Evolutionary conservation across 2,113 vertebrate genomes (phyloP).

Genomic region (Nycticorax nycticorax): DNA sequence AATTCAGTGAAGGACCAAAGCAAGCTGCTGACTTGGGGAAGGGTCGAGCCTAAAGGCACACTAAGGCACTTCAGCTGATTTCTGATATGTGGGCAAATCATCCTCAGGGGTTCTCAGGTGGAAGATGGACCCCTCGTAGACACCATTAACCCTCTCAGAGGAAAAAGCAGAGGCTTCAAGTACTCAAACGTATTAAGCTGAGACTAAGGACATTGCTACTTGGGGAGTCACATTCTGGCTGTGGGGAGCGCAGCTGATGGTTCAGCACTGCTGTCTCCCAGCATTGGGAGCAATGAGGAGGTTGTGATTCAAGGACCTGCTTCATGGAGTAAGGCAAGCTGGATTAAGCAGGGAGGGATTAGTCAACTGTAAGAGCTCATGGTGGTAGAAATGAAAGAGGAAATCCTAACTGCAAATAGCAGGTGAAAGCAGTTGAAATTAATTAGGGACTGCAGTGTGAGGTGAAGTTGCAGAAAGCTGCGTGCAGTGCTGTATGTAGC

Average conservation of each 20-base stretch:
- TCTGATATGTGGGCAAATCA: neutral
- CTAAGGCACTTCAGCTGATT: neutral
- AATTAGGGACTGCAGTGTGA: neutral
- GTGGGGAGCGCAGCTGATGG: neutral
- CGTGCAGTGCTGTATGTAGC: neutral
- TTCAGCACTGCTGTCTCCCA: neutral
- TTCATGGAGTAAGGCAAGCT: neutral
- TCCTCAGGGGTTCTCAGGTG: neutral
- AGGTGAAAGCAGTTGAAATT: neutral
- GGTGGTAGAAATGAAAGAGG: neutral
- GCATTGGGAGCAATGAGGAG: accelerated
- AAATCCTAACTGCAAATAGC: conserved; percentile 20
- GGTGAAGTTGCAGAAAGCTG: neutral
- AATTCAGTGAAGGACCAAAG: neutral
- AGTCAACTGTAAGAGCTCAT: neutral
- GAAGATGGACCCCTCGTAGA: neutral
- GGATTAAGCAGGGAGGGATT: neutral
- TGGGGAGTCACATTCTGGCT: neutral
- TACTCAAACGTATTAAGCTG: accelerated
- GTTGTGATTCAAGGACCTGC: neutral
- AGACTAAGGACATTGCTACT: accelerated
- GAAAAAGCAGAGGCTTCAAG: neutral
- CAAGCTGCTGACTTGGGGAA: neutral
- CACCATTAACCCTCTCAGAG: neutral
- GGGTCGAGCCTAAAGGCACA: neutral